Percentiles rank a stretch among this genome's conserved stretches.
These are phyloP conservation scores for Athalia rosae DNA, from an alignment of 2,888 invertebrate species.

Conservation along the genomic window DNA sequence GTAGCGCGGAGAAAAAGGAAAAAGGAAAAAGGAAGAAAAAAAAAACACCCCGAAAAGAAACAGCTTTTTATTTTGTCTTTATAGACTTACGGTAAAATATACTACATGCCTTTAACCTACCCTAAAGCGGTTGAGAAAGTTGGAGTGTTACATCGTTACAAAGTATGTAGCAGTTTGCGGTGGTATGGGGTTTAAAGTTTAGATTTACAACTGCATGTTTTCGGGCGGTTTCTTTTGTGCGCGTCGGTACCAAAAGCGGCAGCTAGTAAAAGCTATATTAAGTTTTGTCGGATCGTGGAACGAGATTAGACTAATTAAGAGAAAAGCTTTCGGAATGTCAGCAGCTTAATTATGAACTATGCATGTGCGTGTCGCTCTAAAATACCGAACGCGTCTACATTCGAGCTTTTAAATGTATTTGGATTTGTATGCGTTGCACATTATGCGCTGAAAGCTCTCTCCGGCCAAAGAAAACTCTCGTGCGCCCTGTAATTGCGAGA, in stretches of 20 bases:
- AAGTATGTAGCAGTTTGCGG: neutral
- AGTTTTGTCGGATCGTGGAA: conserved; percentile 22
- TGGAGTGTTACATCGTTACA: neutral
- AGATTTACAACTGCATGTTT: conserved; percentile 4
- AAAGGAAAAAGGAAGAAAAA: no score
- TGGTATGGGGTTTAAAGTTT: neutral
- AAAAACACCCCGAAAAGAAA: neutral
- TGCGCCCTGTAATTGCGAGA: neutral
- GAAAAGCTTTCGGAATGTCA: conserved; percentile 46
- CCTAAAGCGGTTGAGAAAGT: neutral
- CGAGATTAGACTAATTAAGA: conserved; percentile 47
- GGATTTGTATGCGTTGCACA: neutral
- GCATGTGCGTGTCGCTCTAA: conserved; percentile 26
- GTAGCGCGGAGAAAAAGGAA: neutral
- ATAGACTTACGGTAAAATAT: neutral
- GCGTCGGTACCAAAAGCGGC: neutral
- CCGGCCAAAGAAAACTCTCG: no score
- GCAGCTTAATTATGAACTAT: conserved; percentile 45
- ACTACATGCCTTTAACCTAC: neutral
- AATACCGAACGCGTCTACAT: no score
- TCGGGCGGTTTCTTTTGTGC: conserved; percentile 11
- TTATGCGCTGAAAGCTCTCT: no score
- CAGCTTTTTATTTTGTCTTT: neutral
- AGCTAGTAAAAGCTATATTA: no score
- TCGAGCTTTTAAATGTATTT: neutral